Evolutionary conservation across 37 sponge, comb jelly and placozoan species (phyloP).

Genomic region (Beroe forskalii): DNA sequence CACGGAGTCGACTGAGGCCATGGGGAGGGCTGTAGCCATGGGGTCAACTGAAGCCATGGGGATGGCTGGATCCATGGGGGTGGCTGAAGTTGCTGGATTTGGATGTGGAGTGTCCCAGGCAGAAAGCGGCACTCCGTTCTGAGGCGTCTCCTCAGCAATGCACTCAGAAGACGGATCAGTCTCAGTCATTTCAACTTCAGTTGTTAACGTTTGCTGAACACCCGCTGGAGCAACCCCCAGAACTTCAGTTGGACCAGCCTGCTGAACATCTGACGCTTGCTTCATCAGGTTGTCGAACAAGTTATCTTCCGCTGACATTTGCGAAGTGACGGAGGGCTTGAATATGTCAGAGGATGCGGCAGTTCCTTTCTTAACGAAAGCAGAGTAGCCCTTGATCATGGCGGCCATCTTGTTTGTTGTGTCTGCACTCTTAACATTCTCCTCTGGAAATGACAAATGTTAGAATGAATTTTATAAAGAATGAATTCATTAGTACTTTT

Average conservation of each 20-base stretch:
- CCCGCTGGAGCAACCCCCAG: neutral
- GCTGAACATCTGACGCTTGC: neutral
- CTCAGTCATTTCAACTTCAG: neutral
- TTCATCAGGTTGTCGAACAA: constrained; percentile 15
- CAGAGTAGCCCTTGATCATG: constrained; percentile 27
- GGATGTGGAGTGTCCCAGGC: constrained; percentile 45
- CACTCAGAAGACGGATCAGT: neutral
- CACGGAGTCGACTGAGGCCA: neutral
- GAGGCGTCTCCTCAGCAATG: neutral
- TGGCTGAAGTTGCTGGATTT: neutral
- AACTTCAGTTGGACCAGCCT: neutral
- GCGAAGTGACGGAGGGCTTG: constrained; percentile 15
- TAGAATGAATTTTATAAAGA: neutral
- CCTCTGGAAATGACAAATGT: constrained; percentile 1
- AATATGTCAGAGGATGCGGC: neutral
- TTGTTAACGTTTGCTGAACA: neutral
- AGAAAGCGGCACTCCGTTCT: neutral
- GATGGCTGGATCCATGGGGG: neutral
- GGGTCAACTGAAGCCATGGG: too few relatives aligned
- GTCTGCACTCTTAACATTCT: neutral
- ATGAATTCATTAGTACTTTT: too few relatives aligned
- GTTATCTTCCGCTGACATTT: constrained; percentile 1
- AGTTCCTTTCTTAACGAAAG: constrained; percentile 60
- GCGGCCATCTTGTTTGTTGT: constrained; percentile 24
- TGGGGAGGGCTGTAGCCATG: too few relatives aligned